Conservation (phyloP, 2,797 vertebrate species). For the Etheostoma nigrum region DNA sequence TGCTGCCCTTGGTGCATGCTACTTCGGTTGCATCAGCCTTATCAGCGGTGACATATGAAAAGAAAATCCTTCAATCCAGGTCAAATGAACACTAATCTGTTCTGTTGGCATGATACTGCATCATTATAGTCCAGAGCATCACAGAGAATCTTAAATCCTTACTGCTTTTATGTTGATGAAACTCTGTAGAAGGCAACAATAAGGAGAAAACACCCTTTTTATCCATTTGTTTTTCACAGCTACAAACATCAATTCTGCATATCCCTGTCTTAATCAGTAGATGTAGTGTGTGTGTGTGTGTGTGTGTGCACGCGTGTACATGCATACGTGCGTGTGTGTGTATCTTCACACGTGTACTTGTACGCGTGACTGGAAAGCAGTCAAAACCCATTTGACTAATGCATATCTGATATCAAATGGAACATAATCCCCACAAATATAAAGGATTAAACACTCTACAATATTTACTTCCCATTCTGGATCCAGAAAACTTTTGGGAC, state of each 20-base stretch:
- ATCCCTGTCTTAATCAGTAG: slow-evolving; percentile 5
- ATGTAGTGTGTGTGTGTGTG: background rate
- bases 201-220: slow-evolving; percentile 5
- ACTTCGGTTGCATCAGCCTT: slow-evolving; percentile 43
- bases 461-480: slow-evolving; percentile 57
- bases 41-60: slow-evolving; percentile 66
- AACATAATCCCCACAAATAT: slow-evolving; percentile 72
- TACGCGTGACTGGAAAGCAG: slow-evolving; percentile 36
- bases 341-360: slow-evolving; percentile 13
- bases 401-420: slow-evolving; percentile 76
- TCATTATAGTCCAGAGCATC: slow-evolving; percentile 53
- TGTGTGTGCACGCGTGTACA: slow-evolving; percentile 18
- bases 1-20: slow-evolving; percentile 14
- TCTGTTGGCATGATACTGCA: slow-evolving; percentile 55
- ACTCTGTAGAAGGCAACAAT: slow-evolving; percentile 20
- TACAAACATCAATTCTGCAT: slow-evolving; percentile 9
- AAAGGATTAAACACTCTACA: slow-evolving; percentile 70
- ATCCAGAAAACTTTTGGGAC: slow-evolving; percentile 50
- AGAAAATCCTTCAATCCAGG: slow-evolving; percentile 80
- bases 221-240: background rate
- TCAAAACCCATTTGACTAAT: slow-evolving; percentile 71
- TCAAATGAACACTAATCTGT: slow-evolving; percentile 78
- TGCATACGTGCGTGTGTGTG: slow-evolving; percentile 16
- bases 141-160: slow-evolving; percentile 56
- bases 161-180: slow-evolving; percentile 37